phyloP scores from a whole-genome alignment of 2,888 invertebrate genomes.

The Petrolisthes cinctipes region DNA sequence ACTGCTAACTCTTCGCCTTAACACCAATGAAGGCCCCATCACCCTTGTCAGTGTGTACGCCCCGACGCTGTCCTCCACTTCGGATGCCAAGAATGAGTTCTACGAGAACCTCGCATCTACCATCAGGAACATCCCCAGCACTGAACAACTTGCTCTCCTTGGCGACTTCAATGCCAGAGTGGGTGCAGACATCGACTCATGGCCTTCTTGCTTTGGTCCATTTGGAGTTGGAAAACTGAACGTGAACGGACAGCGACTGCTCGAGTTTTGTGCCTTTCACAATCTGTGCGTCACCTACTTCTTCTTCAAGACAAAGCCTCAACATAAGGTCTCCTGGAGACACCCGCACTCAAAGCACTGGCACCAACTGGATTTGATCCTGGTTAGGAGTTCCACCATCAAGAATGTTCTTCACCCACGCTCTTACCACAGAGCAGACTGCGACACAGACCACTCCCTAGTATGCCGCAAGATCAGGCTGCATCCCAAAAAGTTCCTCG shows the following conservation, averaged over 20 bases:
- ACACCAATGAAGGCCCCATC: too few relatives aligned
- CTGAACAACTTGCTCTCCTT: not conserved
- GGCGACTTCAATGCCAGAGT: too few relatives aligned
- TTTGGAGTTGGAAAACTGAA: constrained; percentile 19
- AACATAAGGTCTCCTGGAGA: not conserved
- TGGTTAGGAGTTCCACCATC: not conserved
- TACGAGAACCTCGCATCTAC: not conserved
- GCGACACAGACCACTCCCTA: constrained; percentile 16
- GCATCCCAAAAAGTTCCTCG: too few relatives aligned
- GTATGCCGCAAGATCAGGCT: too few relatives aligned
- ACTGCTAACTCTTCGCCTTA: too few relatives aligned
- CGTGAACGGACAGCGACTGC: constrained; percentile 29
- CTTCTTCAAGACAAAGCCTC: constrained; percentile 1
- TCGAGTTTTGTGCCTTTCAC: not conserved
- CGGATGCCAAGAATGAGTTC: not conserved
- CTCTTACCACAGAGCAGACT: constrained; percentile 16
- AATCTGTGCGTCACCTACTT: constrained; percentile 1
- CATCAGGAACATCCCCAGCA: constrained; percentile 18
- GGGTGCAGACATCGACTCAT: not conserved
- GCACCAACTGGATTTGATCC: constrained; percentile 20
- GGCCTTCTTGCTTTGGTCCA: constrained; percentile 12
- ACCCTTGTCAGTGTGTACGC: constrained; percentile 23
- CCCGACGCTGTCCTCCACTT: constrained; percentile 15
- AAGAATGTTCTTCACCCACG: constrained; percentile 6
- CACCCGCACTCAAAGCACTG: constrained; percentile 11